phyloP scores from a whole-genome alignment of 1,140 invertebrate genomes.

The Bombus turneri region DNA sequence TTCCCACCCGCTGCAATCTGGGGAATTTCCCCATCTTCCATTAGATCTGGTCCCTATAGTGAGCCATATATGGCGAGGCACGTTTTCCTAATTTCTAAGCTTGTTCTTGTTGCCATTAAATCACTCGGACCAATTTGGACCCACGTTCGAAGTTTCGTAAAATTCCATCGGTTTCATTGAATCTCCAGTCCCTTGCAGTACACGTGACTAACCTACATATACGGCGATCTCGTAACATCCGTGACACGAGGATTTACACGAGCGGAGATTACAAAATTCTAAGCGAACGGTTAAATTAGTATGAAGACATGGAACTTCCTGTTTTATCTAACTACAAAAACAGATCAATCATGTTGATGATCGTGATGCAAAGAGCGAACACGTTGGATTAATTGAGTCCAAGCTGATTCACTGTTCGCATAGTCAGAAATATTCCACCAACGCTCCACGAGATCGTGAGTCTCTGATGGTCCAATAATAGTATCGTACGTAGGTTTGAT shows the following conservation, averaged over 20 bases:
- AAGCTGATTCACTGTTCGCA: background rate
- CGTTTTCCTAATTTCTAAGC: background rate
- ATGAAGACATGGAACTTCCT: background rate
- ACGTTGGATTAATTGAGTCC: background rate
- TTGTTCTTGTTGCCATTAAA: background rate
- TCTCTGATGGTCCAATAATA: conserved; percentile 11
- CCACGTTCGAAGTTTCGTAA: conserved; percentile 1
- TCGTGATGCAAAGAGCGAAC: too few relatives aligned
- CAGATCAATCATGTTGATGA: background rate
- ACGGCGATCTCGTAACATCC: background rate
- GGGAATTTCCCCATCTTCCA: background rate
- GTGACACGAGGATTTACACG: background rate
- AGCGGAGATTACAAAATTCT: background rate
- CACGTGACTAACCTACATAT: background rate
- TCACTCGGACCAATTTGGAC: background rate
- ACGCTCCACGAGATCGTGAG: background rate
- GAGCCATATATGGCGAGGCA: background rate
- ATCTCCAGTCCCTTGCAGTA: background rate
- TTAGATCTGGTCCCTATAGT: background rate
- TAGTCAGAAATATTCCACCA: background rate
- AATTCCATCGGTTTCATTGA: background rate
- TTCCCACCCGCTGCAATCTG: too few relatives aligned
- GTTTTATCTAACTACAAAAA: background rate
- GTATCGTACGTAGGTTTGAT: background rate
- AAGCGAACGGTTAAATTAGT: background rate